Evolutionary conservation across 2,888 invertebrate genomes (phyloP), one percentile per base, ranked within the genome.

Genomic region (Sphecodes monilicornis): DNA sequence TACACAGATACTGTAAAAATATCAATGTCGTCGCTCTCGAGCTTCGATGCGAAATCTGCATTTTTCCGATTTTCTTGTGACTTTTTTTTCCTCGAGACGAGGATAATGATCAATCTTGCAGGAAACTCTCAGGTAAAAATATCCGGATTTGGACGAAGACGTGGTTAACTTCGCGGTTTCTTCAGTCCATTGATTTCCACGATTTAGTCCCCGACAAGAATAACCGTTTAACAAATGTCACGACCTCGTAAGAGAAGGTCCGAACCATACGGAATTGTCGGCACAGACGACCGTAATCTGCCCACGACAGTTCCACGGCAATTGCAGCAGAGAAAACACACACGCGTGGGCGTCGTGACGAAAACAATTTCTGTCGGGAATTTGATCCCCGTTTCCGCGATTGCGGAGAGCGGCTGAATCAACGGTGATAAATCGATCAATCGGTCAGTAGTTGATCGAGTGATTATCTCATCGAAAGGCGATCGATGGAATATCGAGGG

Each of bases 401-500:
- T 57, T 57, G 57, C 57, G 57, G 26, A 13, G 29, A 5, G 57
- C 13, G 11, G 26, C 6, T 6, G 22, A 6, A 50, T 50, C 26
- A 16, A 13, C 26, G 4, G 1, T 26, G 57, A 57, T 26, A n/a
- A 50, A n/a, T 22, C 50, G n/a, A 50, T 50, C 50, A n/a, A 50
- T 50, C 22, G 26, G 26, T 11, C 75, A 0, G n/a, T 16, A 8
- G 16, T n/a, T 11, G 32, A 54, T 72, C 54, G n/a, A n/a, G 16
- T 5, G 43, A 46, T 36, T 50, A 16, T 36, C 3, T 70, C 26
- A 79, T 82, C 70, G 22, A 6, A 4, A 13, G 26, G 3, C 32
- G 41, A 77, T 64, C 60, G 72, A 82, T 71, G 70, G 69, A 78
- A 68, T 68, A 74, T 80, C 82, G 78, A 50, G 82, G 46, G 50